Evolutionary conservation across 2,113 vertebrate species (phyloP).

Genomic region (Archocentrus centrarchus): DNA sequence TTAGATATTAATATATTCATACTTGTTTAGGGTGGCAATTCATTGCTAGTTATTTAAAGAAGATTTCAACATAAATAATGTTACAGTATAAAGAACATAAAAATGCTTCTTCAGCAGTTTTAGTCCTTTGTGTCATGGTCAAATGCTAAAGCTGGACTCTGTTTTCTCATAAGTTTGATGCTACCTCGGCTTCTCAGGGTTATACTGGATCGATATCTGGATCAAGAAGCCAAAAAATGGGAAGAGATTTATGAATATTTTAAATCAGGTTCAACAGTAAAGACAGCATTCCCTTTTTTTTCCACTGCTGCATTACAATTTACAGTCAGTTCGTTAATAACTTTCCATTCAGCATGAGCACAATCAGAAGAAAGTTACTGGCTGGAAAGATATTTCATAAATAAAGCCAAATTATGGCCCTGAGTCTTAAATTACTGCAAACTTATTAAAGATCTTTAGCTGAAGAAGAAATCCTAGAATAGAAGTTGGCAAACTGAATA

Average conservation of each 20-base stretch:
- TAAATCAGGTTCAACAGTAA: neutral
- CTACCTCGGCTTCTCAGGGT: neutral
- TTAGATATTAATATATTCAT: neutral
- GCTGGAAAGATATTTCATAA: neutral
- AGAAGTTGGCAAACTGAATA: neutral
- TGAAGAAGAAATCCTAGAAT: neutral
- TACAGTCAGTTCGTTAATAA: neutral
- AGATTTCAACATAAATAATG: neutral
- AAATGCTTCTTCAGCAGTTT: neutral
- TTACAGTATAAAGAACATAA: neutral
- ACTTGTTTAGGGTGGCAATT: neutral
- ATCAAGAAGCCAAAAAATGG: neutral
- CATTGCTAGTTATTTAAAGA: neutral
- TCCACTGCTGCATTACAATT: neutral
- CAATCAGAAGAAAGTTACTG: neutral
- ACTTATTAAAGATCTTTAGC: neutral
- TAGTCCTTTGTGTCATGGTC: neutral
- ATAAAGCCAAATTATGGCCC: neutral
- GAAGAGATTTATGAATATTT: neutral
- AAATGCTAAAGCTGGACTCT: neutral
- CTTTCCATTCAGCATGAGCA: neutral
- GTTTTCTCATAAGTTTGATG: fast-evolving
- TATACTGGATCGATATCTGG: neutral
- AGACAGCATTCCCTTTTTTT: no score
- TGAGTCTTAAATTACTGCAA: neutral